Conservation (phyloP, 2,888 invertebrate species). For the Megamerina dolium region DNA sequence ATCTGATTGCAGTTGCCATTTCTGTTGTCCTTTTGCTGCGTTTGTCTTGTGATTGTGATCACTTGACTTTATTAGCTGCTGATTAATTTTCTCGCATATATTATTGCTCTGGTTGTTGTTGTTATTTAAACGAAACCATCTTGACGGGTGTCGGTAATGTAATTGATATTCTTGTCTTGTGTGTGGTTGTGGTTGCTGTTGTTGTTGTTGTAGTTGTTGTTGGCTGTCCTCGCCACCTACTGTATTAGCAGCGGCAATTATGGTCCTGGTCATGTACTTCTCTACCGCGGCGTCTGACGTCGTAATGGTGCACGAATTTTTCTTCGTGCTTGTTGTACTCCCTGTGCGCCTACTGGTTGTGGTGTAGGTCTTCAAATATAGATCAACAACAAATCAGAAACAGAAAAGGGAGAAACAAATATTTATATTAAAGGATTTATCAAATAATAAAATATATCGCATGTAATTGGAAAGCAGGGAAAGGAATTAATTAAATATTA, state of each 20-base stretch:
- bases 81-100: too few relatives aligned
- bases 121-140: too few relatives aligned
- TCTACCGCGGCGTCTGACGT: conserved; percentile 46
- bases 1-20: too few relatives aligned
- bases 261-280: conserved; percentile 24
- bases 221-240: conserved; percentile 9
- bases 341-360: conserved; percentile 30
- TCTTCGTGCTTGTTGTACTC: conserved; percentile 36
- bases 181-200: conserved; percentile 6
- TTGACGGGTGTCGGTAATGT: too few relatives aligned
- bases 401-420: conserved; percentile 3
- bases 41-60: too few relatives aligned
- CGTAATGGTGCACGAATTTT: conserved; percentile 40
- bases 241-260: not conserved
- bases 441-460: not conserved
- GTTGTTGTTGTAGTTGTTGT: conserved; percentile 13
- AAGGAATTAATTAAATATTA: conserved; percentile 4
- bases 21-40: too few relatives aligned
- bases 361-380: conserved; percentile 34
- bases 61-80: too few relatives aligned
- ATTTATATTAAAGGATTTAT: conserved; percentile 9
- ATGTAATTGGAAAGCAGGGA: not conserved
- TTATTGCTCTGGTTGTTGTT: too few relatives aligned
- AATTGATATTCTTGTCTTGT: conserved; percentile 3
- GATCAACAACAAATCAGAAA: conserved; percentile 3